Base-by-base conservation (phyloP, 1,140 invertebrate genomes). In the Pantala flavescens region DNA sequence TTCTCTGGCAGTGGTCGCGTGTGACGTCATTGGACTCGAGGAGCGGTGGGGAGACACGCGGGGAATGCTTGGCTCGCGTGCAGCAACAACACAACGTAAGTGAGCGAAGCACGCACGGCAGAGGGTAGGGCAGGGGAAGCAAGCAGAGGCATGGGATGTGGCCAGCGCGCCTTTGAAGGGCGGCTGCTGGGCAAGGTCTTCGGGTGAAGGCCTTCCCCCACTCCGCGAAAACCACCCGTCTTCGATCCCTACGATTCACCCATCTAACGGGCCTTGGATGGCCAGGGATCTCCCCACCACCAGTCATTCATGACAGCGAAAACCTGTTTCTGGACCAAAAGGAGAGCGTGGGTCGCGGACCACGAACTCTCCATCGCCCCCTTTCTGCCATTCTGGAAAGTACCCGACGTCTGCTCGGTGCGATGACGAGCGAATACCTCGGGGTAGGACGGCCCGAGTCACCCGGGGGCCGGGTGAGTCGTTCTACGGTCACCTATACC, bases 31-130 rank as follows among this genome's bases (percentile, higher is more conserved):
- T 63, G 1, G n/a, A 63, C 49, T 63, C 12, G 49, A 21, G 49
- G 49, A 16, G 49, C 12, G 49, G 49, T 7, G 49, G 12, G 49
- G 12, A 63, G 12, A 63, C 49, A 63, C 49, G 49, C 49, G 16
- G 49, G n/a, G 49, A 63, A 63, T 63, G 49, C n/a, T 63, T 63
- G 49, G 49, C 49, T 63, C 5, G 49, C 49, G 49, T 63, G 49
- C 49, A 63, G 49, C 49, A 63, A 63, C 49, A 63, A 63, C 49
- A 63, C n/a, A 63, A 63, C 49, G 49, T 63, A 63, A 63, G 49
- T 63, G 49, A 63, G 49, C 49, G 49, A 63, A 63, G 49, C 49
- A 63, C 49, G 49, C 49, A 63, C 16, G 49, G 49, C 16, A 63
- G 49, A 63, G 49, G 49, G 49, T 63, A 63, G 49, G 49, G 49